Conservation (phyloP, 2,888 invertebrate species). For the Limnephilus marmoratus region DNA sequence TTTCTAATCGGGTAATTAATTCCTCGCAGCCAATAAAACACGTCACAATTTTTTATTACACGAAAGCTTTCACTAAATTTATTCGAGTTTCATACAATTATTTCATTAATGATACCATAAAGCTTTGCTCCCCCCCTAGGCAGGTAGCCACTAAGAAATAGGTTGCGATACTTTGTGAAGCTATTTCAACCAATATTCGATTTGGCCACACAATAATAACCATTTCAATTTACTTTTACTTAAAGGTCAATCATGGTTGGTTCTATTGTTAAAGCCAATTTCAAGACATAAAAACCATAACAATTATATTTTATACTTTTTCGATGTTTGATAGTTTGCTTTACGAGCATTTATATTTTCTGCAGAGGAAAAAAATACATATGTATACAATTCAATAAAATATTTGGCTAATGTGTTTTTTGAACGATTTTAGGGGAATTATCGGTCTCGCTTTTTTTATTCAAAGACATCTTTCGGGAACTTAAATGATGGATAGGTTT, state of each 20-base stretch:
- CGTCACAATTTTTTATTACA: slow-evolving; percentile 42
- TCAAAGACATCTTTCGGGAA: too few relatives aligned
- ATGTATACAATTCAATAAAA: too few relatives aligned
- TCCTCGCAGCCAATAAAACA: slow-evolving; percentile 29
- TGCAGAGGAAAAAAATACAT: too few relatives aligned
- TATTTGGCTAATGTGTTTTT: too few relatives aligned
- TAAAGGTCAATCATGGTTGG: background rate
- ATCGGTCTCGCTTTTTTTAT: too few relatives aligned
- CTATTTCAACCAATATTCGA: background rate
- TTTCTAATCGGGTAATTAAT: slow-evolving; percentile 18
- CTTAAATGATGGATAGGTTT: too few relatives aligned
- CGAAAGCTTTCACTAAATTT: slow-evolving; percentile 42
- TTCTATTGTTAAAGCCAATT: background rate
- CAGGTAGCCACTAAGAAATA: slow-evolving; percentile 9
- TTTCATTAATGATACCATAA: slow-evolving; percentile 51
- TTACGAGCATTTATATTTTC: too few relatives aligned
- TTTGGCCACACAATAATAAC: background rate
- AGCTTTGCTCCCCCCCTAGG: slow-evolving; percentile 17
- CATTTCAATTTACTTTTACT: background rate
- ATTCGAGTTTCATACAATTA: slow-evolving; percentile 48
- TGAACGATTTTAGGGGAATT: too few relatives aligned
- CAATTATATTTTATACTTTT: background rate
- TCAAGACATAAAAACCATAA: background rate
- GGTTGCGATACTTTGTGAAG: slow-evolving; percentile 5
- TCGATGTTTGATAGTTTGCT: background rate